Percentiles rank a stretch among this genome's conserved stretches.
Evolutionary conservation across 2,113 vertebrate species (phyloP).

Genomic region (Podilymbus podiceps): DNA sequence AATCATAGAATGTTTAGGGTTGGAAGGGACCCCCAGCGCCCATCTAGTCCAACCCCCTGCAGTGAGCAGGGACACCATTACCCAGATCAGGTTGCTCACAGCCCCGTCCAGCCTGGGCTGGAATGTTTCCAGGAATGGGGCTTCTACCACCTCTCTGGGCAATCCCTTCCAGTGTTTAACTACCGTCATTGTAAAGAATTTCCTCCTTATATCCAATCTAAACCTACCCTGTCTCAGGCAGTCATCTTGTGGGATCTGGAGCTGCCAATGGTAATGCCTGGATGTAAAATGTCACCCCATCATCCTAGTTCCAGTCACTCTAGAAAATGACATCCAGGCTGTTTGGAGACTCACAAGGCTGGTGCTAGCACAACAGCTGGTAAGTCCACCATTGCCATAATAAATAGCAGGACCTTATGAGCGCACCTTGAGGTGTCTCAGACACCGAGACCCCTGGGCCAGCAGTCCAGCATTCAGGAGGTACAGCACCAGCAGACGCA

Average conservation of each 20-base stretch:
- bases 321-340: background rate
- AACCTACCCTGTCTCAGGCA: too few relatives aligned
- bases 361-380: background rate
- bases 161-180: too few relatives aligned
- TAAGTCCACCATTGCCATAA: background rate
- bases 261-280: background rate
- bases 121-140: too few relatives aligned
- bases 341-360: background rate
- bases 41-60: too few relatives aligned
- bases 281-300: background rate
- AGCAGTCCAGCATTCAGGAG: background rate
- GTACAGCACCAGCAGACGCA: background rate
- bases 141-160: too few relatives aligned
- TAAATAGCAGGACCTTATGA: accelerated
- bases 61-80: too few relatives aligned
- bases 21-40: too few relatives aligned
- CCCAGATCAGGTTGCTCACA: too few relatives aligned
- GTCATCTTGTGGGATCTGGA: background rate
- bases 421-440: background rate
- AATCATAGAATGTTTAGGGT: too few relatives aligned
- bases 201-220: too few relatives aligned
- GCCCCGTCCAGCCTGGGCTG: too few relatives aligned
- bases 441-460: background rate
- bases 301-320: background rate
- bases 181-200: too few relatives aligned